Base-by-base conservation (phyloP, 2,888 invertebrate genomes). In the Cephus nigrinus region DNA sequence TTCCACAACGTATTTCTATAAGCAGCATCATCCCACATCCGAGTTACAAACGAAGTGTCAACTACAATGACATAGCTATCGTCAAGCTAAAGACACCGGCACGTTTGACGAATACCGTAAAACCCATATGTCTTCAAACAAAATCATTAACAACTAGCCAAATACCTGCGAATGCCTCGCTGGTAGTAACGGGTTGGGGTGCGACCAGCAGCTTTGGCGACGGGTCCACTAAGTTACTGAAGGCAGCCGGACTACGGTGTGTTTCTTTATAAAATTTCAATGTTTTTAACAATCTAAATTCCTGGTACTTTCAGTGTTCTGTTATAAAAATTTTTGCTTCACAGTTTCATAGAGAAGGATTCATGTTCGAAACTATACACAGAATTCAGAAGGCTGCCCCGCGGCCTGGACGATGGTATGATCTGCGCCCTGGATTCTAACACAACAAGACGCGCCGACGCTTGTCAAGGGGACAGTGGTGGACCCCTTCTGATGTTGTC, bases 391-490 rank as follows among this genome's bases (percentile, higher is more conserved):
- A 85, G 80, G 76, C 76, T 90, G 32, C 87, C 89, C 0, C 55
- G 73, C 4, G 91, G 91, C 34, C 36, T 91, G 32, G 87, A 87
- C 69, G 84, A 86, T 0, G 81, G 80, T n/a, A 82, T 90, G 83
- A 81, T 91, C 11, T 91, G 91, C 68, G 85, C 87, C 0, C 75
- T 84, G 32, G 90, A 91, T 71, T 68, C 30, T 0, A 86, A 88
- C 73, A 5, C 33, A 0, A 86, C 82, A 4, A 81, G 85, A 73
- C 75, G 81, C 30, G 74, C 89, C 12, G 88, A 91, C 71, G 84
- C 88, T 12, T 91, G 91, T 40, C 84, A 83, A 9, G 91, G 90
- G 2, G 90, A 90, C 75, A 90, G 90, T 55, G 91, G 90, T 11
- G 90, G 90, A 1, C 91, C 90, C 0, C 77, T 91, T 11, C 68